Conservation (phyloP, 2,797 vertebrate species). For the Liparis tanakae region DNA sequence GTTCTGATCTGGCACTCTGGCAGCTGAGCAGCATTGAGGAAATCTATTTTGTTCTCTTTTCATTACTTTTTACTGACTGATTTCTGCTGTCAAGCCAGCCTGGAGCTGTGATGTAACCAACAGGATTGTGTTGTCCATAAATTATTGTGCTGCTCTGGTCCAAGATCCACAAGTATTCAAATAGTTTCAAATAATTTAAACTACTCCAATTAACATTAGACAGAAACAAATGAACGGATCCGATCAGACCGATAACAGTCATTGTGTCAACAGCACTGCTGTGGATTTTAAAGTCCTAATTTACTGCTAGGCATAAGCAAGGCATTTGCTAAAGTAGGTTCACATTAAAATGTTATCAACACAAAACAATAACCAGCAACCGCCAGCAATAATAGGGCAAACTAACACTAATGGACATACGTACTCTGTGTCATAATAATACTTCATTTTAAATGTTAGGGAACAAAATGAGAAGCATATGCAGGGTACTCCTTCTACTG, state of each 20-base stretch:
- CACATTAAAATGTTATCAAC: constrained; percentile 29
- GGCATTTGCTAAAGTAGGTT: constrained; percentile 27
- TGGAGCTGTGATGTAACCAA: constrained; percentile 44
- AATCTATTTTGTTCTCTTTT: constrained; percentile 55
- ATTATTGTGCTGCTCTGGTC: constrained; percentile 31
- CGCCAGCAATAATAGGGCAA: constrained; percentile 13
- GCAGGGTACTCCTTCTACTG: not conserved
- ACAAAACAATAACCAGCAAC: constrained; percentile 23
- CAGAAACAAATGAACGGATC: constrained; percentile 35
- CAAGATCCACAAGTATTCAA: constrained; percentile 45
- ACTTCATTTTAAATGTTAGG: not conserved
- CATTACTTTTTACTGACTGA: constrained; percentile 51
- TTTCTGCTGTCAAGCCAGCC: constrained; percentile 37
- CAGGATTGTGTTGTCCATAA: constrained; percentile 42
- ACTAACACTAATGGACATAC: not conserved
- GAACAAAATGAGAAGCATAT: not conserved
- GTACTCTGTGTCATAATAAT: not conserved
- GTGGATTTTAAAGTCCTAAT: constrained; percentile 16
- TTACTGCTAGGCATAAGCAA: constrained; percentile 16
- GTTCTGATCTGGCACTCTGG: constrained; percentile 41
- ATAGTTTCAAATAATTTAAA: constrained; percentile 41
- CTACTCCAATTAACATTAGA: constrained; percentile 27
- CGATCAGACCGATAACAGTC: constrained; percentile 36
- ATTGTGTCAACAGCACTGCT: constrained; percentile 26
- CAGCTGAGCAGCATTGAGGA: constrained; percentile 45